A percentile compares a stretch with the other conserved stretches of the same genome.
Evolutionary conservation across 2,888 invertebrate species (phyloP).

Genomic region (Scaptodrosophila latifasciaeformis): DNA sequence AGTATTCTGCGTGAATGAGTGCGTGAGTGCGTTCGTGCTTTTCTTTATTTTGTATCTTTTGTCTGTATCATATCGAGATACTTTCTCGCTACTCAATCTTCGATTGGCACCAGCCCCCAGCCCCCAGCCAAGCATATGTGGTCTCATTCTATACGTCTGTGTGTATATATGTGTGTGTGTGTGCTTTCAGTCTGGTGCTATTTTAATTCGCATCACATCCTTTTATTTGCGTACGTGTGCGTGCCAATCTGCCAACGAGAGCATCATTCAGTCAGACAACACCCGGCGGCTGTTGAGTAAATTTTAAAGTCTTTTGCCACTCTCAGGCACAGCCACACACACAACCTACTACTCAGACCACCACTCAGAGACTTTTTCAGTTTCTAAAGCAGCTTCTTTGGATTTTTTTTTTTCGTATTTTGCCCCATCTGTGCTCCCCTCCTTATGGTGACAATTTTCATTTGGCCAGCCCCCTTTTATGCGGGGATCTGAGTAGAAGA

Average conservation of each 20-base stretch:
- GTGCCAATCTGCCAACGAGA: constrained; percentile 20
- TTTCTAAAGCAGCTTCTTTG: too few relatives aligned
- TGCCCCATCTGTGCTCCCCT: too few relatives aligned
- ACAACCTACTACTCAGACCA: background rate
- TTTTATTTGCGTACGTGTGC: constrained; percentile 65
- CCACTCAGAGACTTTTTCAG: constrained; percentile 5
- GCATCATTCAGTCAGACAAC: constrained; percentile 9
- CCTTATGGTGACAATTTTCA: too few relatives aligned
- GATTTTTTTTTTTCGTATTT: too few relatives aligned
- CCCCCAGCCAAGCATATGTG: constrained; percentile 13
- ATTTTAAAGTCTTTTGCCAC: too few relatives aligned
- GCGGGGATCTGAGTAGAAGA: too few relatives aligned
- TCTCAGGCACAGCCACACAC: constrained; percentile 3
- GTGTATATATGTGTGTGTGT: constrained; percentile 11
- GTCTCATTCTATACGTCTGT: too few relatives aligned
- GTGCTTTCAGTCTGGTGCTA: constrained; percentile 19
- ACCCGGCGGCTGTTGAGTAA: constrained; percentile 7
- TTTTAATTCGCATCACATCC: constrained; percentile 67
- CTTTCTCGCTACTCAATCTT: too few relatives aligned
- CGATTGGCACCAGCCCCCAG: too few relatives aligned
- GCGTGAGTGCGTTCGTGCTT: constrained; percentile 40
- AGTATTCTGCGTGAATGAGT: background rate
- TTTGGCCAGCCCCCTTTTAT: too few relatives aligned
- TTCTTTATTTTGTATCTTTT: constrained; percentile 15
- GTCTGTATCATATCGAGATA: too few relatives aligned